Percentiles rank a stretch among this genome's conserved stretches.
phyloP scores from a whole-genome alignment of 2,113 vertebrate genomes.

The Cacatua alba region DNA sequence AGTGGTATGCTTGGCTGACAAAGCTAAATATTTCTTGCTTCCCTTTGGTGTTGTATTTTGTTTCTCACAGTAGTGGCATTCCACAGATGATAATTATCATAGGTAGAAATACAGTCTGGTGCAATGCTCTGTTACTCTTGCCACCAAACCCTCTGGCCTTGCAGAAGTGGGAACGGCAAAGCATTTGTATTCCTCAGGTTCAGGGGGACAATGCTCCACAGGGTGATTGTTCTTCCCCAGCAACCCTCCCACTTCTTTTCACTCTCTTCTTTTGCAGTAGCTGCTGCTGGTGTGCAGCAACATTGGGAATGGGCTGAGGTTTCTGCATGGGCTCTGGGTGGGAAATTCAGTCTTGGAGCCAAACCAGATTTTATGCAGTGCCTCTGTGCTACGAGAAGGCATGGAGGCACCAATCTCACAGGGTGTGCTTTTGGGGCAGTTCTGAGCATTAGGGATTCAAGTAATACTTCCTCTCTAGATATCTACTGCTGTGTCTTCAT shows the following conservation, averaged over 20 bases:
- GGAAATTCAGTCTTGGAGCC: neutral
- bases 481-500: neutral
- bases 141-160: neutral
- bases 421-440: neutral
- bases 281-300: neutral
- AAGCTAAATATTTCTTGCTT: neutral
- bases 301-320: neutral
- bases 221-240: neutral
- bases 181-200: neutral
- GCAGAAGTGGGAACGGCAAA: neutral
- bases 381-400: neutral
- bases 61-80: neutral
- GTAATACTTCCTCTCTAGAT: neutral
- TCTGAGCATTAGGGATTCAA: neutral
- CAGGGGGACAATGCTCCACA: neutral
- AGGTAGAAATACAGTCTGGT: neutral
- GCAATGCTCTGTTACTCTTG: neutral
- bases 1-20: neutral
- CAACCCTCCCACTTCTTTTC: rapidly evolving
- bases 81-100: neutral
- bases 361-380: neutral
- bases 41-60: neutral
- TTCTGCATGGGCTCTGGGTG: neutral
- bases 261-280: neutral
- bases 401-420: neutral